Conservation (phyloP, 2,888 invertebrate species). For the Fissipunctia ypsillon region DNA sequence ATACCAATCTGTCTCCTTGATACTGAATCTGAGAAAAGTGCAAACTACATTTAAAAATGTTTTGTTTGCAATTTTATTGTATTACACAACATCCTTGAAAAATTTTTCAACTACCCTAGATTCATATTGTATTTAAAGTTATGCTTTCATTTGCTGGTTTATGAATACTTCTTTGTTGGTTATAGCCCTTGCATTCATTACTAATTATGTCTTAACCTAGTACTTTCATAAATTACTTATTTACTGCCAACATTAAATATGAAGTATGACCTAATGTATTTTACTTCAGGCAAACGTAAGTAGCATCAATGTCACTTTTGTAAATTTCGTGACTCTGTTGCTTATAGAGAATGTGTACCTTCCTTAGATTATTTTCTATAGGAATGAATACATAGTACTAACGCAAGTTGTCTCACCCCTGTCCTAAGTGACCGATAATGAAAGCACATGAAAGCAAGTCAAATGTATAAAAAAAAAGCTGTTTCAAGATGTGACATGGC, state of each 20-base stretch:
- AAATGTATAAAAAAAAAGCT: not conserved
- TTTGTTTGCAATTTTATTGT: constrained; percentile 1
- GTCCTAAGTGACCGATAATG: constrained; percentile 35
- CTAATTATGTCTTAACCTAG: constrained; percentile 21
- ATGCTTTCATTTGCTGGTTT: constrained; percentile 21
- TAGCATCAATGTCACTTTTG: not conserved
- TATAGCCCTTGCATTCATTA: constrained; percentile 18
- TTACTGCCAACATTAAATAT: constrained; percentile 12
- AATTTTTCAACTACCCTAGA: constrained; percentile 1
- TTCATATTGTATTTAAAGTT: not conserved
- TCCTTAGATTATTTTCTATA: not conserved
- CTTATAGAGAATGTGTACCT: not conserved
- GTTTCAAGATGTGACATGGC: not conserved
- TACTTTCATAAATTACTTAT: constrained; percentile 15
- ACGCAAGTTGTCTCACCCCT: not conserved
- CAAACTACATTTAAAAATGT: not conserved
- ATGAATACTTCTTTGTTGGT: constrained; percentile 8
- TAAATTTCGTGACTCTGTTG: not conserved
- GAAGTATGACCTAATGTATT: constrained; percentile 1
- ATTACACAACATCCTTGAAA: constrained; percentile 1
- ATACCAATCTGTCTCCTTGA: not conserved
- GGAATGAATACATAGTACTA: not conserved
- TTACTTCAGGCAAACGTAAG: not conserved
- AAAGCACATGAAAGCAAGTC: not conserved
- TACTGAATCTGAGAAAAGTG: not conserved